Base-by-base conservation (phyloP, 2,888 invertebrate species). In the Apodemia zela region DNA sequence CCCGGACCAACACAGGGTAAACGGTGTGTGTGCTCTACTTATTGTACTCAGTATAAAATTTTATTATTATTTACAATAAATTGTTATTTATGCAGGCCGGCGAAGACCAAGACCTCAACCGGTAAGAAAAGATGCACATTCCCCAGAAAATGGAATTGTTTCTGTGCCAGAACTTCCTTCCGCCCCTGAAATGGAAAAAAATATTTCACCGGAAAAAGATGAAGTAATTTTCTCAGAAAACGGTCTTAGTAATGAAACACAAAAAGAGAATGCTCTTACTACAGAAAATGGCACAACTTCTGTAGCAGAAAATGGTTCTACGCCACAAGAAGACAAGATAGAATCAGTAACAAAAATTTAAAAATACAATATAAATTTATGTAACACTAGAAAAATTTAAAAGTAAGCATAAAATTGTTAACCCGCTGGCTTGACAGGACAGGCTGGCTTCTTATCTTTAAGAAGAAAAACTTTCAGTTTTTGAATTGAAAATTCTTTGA, bases 101-200 rank as follows among this genome's bases (percentile, higher is more conserved):
- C 54, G 54, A n/a, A 54, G 54, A 15, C 25, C 21, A 54, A 54
- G 29, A 54, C 54, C 54, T 15, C 54, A 54, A 3, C 54, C 25
- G 15, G 4, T 0, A 54, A 54, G 29, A 54, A 6, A 2, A 29
- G 25, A 29, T 7, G 7, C 21, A 54, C 54, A 54, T 2, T 5
- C 54, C 0, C 54, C 54, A 25, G 54, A 54, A 25, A 54, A 54
- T 29, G 54, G 54, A 0, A 25, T 25, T 29, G 15, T 29, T n/a
- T 25, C 54, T 8, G 54, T 13, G 15, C 15, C 54, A 29, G 51
- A 54, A 21, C 15, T 4, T 3, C 7, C 45, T 17, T 17, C 47
- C 8, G 25, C 2, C 0, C 21, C 51, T 5, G 54, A 57, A n/a
- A n/a, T 57, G 15, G 29, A 57, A 29, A 57, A 57, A 29, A n/a